phyloP scores from a whole-genome alignment of 2,888 invertebrate species.

The Drosophila quinaria region DNA sequence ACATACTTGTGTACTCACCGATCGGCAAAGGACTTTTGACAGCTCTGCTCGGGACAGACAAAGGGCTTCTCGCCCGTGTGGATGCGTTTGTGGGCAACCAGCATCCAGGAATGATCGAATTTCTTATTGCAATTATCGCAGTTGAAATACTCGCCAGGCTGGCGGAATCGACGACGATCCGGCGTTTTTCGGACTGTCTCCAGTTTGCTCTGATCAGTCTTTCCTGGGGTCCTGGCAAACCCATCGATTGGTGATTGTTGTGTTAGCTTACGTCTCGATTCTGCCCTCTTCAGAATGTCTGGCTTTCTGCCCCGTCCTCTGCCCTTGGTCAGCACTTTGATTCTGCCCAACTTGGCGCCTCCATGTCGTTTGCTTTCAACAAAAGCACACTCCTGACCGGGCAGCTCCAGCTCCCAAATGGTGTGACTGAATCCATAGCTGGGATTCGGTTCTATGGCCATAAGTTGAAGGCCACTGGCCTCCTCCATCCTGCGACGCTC shows the following conservation, averaged over 20 bases:
- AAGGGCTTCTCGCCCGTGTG: slow-evolving; percentile 91
- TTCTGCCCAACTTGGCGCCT: slow-evolving; percentile 32
- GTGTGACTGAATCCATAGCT: slow-evolving; percentile 56
- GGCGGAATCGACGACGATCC: slow-evolving; percentile 44
- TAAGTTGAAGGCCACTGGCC: slow-evolving; percentile 37
- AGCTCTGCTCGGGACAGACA: slow-evolving; percentile 88
- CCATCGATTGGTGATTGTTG: neutral
- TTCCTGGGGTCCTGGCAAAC: neutral
- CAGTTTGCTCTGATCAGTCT: neutral
- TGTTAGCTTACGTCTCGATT: neutral
- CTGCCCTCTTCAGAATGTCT: neutral
- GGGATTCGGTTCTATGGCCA: slow-evolving; percentile 34
- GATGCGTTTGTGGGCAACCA: slow-evolving; percentile 89
- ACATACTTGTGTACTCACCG: slow-evolving; percentile 20
- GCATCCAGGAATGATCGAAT: slow-evolving; percentile 90
- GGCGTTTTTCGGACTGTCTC: slow-evolving; percentile 13
- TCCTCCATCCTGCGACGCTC: slow-evolving; percentile 57
- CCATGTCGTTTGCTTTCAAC: neutral
- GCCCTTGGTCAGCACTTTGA: slow-evolving; percentile 35
- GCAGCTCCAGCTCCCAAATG: slow-evolving; percentile 50
- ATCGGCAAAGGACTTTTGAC: slow-evolving; percentile 89
- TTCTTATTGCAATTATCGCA: slow-evolving; percentile 87
- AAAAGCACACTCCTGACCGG: slow-evolving; percentile 11
- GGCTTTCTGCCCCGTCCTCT: slow-evolving; percentile 18
- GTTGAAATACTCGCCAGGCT: slow-evolving; percentile 60